phyloP scores from a whole-genome alignment of 1,140 invertebrate species.

The Mycetomoellerius zeteki region DNA sequence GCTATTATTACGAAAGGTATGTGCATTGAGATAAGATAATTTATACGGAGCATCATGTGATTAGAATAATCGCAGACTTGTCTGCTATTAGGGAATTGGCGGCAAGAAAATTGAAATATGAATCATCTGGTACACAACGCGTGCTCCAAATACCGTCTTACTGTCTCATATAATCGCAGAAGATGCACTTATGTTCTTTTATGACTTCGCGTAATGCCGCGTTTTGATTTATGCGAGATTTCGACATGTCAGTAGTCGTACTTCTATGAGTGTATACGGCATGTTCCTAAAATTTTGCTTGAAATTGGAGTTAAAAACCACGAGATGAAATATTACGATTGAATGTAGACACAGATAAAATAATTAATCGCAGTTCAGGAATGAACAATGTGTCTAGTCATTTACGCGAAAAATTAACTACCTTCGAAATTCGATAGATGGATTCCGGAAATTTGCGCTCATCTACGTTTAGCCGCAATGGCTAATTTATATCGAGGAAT shows the following conservation, averaged over 20 bases:
- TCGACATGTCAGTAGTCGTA: not conserved
- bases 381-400: not conserved
- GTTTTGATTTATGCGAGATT: not conserved
- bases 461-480: conserved; percentile 17
- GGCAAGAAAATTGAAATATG: conserved; percentile 73
- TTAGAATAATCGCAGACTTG: conserved; percentile 65
- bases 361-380: not conserved
- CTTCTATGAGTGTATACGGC: not conserved
- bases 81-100: conserved; percentile 63
- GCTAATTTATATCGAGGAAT: conserved; percentile 31
- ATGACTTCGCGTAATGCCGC: not conserved
- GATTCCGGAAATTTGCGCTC: conserved; percentile 9
- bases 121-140: conserved; percentile 68
- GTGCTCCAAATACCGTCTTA: conserved; percentile 60
- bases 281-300: not conserved
- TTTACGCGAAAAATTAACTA: not conserved
- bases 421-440: not conserved
- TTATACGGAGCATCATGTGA: conserved; percentile 61
- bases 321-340: not conserved
- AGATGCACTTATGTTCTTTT: not conserved
- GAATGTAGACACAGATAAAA: not conserved
- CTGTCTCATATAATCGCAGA: conserved; percentile 11
- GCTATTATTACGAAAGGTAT: conserved; percentile 50
- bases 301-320: not conserved
- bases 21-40: conserved; percentile 73